Evolutionary conservation across 35 echinoderm and acorn worm species (phyloP).

Genomic region (Ptychodera flava): DNA sequence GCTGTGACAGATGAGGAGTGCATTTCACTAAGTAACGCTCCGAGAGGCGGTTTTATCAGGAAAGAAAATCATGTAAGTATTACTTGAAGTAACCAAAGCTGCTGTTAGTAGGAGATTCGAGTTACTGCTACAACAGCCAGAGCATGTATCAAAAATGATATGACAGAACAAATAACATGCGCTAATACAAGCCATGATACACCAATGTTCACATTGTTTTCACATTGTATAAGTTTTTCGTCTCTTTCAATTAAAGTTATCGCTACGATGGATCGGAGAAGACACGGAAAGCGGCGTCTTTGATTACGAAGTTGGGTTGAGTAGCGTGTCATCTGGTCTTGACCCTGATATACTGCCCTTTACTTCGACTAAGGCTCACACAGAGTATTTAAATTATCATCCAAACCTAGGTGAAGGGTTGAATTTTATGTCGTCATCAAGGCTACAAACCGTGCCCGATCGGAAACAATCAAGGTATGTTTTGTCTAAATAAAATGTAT

Average conservation of each 20-base stretch:
- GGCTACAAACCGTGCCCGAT: constrained; percentile 20
- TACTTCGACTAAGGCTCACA: constrained; percentile 23
- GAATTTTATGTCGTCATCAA: constrained; percentile 21
- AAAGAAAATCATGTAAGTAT: background rate
- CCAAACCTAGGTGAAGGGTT: constrained; percentile 19
- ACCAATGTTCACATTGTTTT: too few relatives aligned
- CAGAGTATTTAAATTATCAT: constrained; percentile 24
- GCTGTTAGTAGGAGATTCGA: background rate
- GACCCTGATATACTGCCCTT: constrained; percentile 24
- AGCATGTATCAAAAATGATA: background rate
- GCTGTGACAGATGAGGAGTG: background rate
- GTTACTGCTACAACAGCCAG: background rate
- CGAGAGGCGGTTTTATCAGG: background rate
- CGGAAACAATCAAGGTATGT: constrained; percentile 22
- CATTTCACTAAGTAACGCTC: background rate
- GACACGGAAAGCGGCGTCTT: constrained; percentile 17
- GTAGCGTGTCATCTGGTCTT: background rate
- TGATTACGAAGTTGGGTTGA: constrained; percentile 11
- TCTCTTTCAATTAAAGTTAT: constrained; percentile 3
- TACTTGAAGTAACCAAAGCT: background rate
- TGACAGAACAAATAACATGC: background rate
- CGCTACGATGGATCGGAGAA: constrained; percentile 8
- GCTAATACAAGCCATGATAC: too few relatives aligned
- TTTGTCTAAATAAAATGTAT: background rate
- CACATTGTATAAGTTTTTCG: too few relatives aligned